phyloP scores from a whole-genome alignment of 64 coral and sea anemone genomes.

The Stylophora pistillata region DNA sequence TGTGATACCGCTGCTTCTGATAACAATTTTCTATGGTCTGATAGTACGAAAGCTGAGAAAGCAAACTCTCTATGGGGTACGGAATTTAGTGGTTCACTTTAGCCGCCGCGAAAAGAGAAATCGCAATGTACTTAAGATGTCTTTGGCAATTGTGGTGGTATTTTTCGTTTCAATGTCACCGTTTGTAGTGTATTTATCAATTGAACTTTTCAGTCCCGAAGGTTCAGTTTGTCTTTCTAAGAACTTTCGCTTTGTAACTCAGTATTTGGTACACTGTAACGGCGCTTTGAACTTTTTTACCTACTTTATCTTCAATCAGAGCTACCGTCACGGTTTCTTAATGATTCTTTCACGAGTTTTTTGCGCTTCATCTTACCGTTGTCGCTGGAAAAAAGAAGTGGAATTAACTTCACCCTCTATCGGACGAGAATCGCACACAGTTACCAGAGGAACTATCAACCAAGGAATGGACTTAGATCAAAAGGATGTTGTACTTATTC shows the following conservation, averaged over 20 bases:
- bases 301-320: slow-evolving; percentile 22
- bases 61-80: slow-evolving; percentile 9
- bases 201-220: background rate
- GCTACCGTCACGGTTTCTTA: slow-evolving; percentile 30
- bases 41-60: slow-evolving; percentile 6
- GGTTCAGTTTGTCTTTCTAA: slow-evolving; percentile 9
- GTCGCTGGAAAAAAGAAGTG: background rate
- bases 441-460: background rate
- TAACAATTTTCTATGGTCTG: background rate
- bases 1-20: background rate
- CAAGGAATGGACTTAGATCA: background rate
- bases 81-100: slow-evolving; percentile 20
- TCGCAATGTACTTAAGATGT: slow-evolving; percentile 26
- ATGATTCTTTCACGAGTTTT: background rate
- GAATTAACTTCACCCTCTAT: background rate
- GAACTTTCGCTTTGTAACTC: slow-evolving; percentile 29
- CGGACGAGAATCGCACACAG: background rate
- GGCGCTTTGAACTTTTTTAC: slow-evolving; percentile 17
- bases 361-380: background rate
- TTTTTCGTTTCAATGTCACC: slow-evolving; percentile 32
- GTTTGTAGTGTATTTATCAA: slow-evolving; percentile 13
- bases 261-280: slow-evolving; percentile 21
- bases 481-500: slow-evolving; percentile 24
- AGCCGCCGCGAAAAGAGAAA: slow-evolving; percentile 13
- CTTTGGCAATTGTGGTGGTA: background rate